phyloP scores from a whole-genome alignment of 1,140 invertebrate species.

The Leptonema lineaticorne region DNA sequence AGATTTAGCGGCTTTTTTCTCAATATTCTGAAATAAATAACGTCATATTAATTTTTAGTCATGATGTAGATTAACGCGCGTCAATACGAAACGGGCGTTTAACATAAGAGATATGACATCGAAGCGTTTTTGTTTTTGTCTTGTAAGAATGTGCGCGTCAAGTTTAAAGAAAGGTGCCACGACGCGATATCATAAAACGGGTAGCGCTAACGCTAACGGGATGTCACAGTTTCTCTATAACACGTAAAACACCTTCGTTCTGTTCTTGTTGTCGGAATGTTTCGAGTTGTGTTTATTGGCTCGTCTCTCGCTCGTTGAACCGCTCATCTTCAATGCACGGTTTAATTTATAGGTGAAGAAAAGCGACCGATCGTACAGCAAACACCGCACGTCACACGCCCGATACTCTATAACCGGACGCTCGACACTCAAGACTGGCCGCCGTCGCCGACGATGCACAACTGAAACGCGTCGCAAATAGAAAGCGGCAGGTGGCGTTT shows the following conservation, averaged over 20 bases:
- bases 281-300: not conserved
- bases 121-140: not conserved
- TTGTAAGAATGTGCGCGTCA: not conserved
- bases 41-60: not conserved
- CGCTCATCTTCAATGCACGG: constrained; percentile 1
- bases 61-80: not conserved
- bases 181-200: not conserved
- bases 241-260: not conserved
- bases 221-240: too few species aligned
- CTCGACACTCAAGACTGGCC: too few species aligned
- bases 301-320: not conserved
- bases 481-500: too few species aligned
- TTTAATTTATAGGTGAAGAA: too few species aligned
- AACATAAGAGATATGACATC: not conserved
- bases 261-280: not conserved
- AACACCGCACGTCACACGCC: too few species aligned
- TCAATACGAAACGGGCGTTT: not conserved
- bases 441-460: too few species aligned
- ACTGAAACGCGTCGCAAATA: too few species aligned
- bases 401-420: too few species aligned
- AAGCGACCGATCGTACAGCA: too few species aligned
- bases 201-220: not conserved
- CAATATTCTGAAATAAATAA: constrained; percentile 26
- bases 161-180: not conserved
- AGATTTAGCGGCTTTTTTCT: constrained; percentile 34